Evolutionary conservation across 2,888 invertebrate genomes (phyloP).

Genomic region (Dicranocentrus wangi): DNA sequence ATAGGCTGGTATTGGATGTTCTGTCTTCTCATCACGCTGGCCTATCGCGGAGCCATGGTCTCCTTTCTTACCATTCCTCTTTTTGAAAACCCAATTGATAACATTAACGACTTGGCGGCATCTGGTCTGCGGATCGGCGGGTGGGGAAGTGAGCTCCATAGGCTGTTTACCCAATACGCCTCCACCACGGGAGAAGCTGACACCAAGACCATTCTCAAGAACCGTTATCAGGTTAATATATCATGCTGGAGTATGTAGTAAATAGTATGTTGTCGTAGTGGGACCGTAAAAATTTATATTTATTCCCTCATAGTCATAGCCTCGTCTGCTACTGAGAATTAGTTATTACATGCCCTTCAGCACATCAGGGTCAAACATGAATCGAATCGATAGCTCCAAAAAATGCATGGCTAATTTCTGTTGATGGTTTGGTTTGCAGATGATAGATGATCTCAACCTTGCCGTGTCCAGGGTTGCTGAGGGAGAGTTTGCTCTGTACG

Average conservation of each 20-base stretch:
- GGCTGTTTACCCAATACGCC: constrained; percentile 65
- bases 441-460: constrained; percentile 77
- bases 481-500: constrained; percentile 86
- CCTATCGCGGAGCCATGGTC: constrained; percentile 79
- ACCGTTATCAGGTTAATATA: constrained; percentile 68
- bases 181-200: constrained; percentile 41
- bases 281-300: too few relatives aligned
- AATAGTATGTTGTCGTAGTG: too few relatives aligned
- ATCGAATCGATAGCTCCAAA: neutral
- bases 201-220: constrained; percentile 18
- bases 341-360: too few relatives aligned
- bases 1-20: constrained; percentile 93
- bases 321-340: too few relatives aligned
- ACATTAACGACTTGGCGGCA: constrained; percentile 67
- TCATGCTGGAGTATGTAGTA: too few relatives aligned
- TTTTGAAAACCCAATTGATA: constrained; percentile 71
- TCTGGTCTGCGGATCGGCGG: constrained; percentile 69
- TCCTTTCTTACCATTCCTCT: constrained; percentile 73
- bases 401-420: neutral
- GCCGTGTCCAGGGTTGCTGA: constrained; percentile 82
- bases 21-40: constrained; percentile 85
- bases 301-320: too few relatives aligned
- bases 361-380: too few relatives aligned
- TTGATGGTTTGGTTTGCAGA: too few relatives aligned
- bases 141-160: constrained; percentile 71